Evolutionary conservation across 2,113 vertebrate genomes (phyloP).

Genomic region (Calidris pugnax): DNA sequence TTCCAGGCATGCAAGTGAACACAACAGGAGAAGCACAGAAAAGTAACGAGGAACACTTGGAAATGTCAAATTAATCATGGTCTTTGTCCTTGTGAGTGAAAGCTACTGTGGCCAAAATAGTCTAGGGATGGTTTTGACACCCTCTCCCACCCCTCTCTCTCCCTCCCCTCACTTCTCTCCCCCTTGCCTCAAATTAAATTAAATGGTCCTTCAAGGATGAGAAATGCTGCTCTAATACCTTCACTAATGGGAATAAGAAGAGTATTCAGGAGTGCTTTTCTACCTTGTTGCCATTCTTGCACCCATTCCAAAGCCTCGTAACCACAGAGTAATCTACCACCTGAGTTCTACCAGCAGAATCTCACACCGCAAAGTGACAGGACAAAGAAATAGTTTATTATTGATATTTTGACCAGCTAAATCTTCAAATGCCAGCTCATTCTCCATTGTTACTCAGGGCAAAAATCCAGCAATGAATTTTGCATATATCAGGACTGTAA

Average conservation of each 20-base stretch:
- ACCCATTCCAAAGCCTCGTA: background rate
- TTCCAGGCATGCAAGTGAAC: background rate
- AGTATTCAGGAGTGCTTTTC: background rate
- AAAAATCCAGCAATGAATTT: background rate
- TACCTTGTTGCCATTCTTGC: background rate
- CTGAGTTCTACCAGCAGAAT: background rate
- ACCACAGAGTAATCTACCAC: background rate
- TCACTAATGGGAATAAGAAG: background rate
- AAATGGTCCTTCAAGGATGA: background rate
- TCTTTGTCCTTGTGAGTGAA: background rate
- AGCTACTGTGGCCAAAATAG: background rate
- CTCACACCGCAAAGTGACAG: background rate
- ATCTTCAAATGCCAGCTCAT: background rate
- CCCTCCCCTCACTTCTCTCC: too few relatives aligned
- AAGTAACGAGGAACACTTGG: background rate
- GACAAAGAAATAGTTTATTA: background rate
- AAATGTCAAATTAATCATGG: background rate
- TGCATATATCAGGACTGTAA: background rate
- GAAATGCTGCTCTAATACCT: background rate
- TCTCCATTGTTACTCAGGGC: background rate
- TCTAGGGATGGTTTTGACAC: background rate
- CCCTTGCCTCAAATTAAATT: background rate
- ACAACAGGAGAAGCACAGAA: accelerated
- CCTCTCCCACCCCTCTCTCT: too few relatives aligned
- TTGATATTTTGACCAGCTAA: background rate